Conservation (phyloP, 2,797 vertebrate genomes). For the Rhincodon typus region DNA sequence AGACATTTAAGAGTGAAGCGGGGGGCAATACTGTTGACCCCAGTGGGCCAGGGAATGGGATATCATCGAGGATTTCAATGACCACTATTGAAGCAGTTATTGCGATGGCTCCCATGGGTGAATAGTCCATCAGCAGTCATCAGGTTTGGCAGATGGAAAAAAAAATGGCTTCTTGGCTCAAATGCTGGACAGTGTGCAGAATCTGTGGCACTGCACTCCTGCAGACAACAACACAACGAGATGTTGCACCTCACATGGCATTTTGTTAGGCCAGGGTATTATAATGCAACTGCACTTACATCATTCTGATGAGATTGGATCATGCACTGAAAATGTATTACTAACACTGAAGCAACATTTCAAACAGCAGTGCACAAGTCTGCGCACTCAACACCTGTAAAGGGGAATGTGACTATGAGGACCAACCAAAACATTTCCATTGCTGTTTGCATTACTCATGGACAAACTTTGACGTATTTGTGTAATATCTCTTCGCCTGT, state of each 20-base stretch:
- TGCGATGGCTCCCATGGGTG: background rate
- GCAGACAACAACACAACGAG: background rate
- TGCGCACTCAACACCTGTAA: background rate
- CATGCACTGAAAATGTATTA: background rate
- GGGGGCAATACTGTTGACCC: background rate
- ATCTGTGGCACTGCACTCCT: background rate
- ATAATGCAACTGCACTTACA: background rate
- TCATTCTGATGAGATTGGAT: background rate
- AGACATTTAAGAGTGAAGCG: background rate
- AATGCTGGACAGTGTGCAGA: background rate
- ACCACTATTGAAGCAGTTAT: too few species aligned
- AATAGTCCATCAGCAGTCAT: background rate
- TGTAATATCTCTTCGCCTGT: background rate
- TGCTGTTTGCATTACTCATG: background rate
- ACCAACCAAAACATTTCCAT: background rate
- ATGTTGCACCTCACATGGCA: background rate
- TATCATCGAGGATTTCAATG: background rate
- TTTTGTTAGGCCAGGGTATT: background rate
- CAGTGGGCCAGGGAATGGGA: background rate
- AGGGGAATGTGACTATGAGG: background rate
- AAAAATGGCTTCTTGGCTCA: background rate
- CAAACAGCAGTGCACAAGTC: background rate
- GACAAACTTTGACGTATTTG: background rate
- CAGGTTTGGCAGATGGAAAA: too few species aligned
- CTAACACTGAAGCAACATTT: background rate